Base-by-base conservation (phyloP, 2,113 vertebrate genomes). In the Mystacornis crossleyi region DNA sequence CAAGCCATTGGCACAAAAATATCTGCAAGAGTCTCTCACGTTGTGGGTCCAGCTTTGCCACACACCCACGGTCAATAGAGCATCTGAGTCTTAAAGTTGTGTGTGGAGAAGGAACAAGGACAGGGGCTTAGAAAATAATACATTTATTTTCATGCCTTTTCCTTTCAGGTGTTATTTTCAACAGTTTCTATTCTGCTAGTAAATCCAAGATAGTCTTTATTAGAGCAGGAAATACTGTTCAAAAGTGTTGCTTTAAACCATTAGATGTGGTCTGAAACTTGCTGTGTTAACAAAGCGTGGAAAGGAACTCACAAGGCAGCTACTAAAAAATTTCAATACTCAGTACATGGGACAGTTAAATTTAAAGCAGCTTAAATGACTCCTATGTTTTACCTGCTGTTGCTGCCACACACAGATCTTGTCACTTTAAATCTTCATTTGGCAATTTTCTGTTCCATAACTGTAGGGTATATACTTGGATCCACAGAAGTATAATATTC, bases 381-480 rank as follows among this genome's bases (percentile, higher is more conserved):
- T 92, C 72, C n/a, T 60, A 33, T 89, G 53, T 74, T 86, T 92
- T 93, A 93, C 81, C 69, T 94, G 81, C 74, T 91, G 62, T 33
- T 85, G 45, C 58, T 72, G 72, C 95, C 92, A 89, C 92, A 97
- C 87, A 66, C 51, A 47, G 78, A 82, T 66, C 91, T 89, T 97
- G 95, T 92, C 86, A 74, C 90, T 97, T 96, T 95, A 95, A 97
- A 91, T 79, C 83, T 88, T 51, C 93, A 96, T 94, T 95, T 93
- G 64, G 65, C 58, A 92, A 93, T 94, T 87, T 96, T 96, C 89
- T 96, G 62, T 93, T 97, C 95, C 8, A 17, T 96, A 75, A 93
- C 79, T 74, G 67, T 91, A 95, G 96, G 95, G 94, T 91, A 95
- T 97, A 95, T 93, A 97, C 81, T 82, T 93, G 75, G 95, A 96